Percentiles rank a stretch among this genome's conserved stretches.
Conservation (phyloP, 1,140 invertebrate species). For the Drosophila busckii region DNA sequence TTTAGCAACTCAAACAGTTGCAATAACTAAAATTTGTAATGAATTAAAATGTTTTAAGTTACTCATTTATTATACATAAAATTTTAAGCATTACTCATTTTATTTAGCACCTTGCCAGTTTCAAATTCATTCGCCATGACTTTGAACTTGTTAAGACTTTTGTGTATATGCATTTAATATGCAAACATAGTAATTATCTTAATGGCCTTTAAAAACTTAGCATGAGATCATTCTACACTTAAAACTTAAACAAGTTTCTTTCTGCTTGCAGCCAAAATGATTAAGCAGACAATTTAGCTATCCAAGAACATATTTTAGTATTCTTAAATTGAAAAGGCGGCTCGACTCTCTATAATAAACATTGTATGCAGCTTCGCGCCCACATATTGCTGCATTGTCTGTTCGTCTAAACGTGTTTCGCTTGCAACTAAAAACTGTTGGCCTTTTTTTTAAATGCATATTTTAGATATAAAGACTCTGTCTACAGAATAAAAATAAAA, state of each 20-base stretch:
- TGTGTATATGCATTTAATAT: slow-evolving; percentile 1
- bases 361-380: too few relatives aligned
- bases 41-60: too few relatives aligned
- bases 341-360: too few relatives aligned
- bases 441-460: slow-evolving; percentile 17
- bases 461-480: slow-evolving; percentile 29
- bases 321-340: too few relatives aligned
- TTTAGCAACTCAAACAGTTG: too few relatives aligned
- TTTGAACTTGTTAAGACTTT: slow-evolving; percentile 47
- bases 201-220: slow-evolving; percentile 18
- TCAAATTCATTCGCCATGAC: slow-evolving; percentile 12
- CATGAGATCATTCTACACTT: slow-evolving; percentile 43
- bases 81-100: too few relatives aligned
- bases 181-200: slow-evolving; percentile 13
- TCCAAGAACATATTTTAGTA: too few relatives aligned
- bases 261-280: slow-evolving; percentile 7
- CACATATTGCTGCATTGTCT: too few relatives aligned
- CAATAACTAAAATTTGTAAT: too few relatives aligned
- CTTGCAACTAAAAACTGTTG: slow-evolving; percentile 44
- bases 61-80: too few relatives aligned
- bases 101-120: slow-evolving; percentile 2
- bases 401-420: slow-evolving; percentile 66
- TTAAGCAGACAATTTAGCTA: neutral
- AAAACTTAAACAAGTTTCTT: slow-evolving; percentile 20
- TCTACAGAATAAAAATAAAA: slow-evolving; percentile 30